Percentiles rank a stretch among this genome's conserved stretches.
These are phyloP conservation scores for Myoxocephalus aenaeus DNA, from an alignment of 2,797 vertebrate species.

Conservation along the genomic window DNA sequence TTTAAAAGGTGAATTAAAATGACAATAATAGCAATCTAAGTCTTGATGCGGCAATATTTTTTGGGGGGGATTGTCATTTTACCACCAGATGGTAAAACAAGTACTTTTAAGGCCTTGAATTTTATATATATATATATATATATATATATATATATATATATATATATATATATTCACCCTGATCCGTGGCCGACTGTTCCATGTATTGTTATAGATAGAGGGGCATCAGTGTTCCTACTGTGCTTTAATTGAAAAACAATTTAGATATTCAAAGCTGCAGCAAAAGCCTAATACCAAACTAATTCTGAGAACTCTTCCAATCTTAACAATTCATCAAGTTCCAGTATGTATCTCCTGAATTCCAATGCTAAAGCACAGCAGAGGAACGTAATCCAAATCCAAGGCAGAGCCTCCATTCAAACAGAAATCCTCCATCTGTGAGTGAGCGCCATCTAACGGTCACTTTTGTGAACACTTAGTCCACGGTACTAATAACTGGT, in stretches of 20 bases:
- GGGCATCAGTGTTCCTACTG: too few species aligned
- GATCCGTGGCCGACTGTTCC: too few species aligned
- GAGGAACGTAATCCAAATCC: conserved; percentile 10
- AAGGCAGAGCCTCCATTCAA: not conserved
- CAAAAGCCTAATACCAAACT: too few species aligned
- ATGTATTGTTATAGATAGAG: too few species aligned
- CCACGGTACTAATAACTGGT: not conserved
- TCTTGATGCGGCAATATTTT: too few species aligned
- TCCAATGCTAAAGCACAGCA: not conserved
- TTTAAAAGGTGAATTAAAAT: too few species aligned
- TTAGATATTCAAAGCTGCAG: too few species aligned
- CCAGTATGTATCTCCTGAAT: not conserved
- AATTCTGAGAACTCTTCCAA: too few species aligned
- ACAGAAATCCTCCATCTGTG: conserved; percentile 27
- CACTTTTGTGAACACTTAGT: not conserved
- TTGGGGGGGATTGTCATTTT: not conserved
- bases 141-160: too few species aligned
- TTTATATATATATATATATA: not conserved
- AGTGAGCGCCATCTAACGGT: conserved; percentile 67
- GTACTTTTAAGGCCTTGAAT: not conserved
- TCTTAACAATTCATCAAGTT: not conserved
- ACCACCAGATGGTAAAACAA: not conserved
- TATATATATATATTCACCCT: too few species aligned
- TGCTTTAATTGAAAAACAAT: too few species aligned
- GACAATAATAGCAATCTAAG: too few species aligned